phyloP scores from a whole-genome alignment of 2,797 vertebrate genomes.

The Smutsia gigantea region DNA sequence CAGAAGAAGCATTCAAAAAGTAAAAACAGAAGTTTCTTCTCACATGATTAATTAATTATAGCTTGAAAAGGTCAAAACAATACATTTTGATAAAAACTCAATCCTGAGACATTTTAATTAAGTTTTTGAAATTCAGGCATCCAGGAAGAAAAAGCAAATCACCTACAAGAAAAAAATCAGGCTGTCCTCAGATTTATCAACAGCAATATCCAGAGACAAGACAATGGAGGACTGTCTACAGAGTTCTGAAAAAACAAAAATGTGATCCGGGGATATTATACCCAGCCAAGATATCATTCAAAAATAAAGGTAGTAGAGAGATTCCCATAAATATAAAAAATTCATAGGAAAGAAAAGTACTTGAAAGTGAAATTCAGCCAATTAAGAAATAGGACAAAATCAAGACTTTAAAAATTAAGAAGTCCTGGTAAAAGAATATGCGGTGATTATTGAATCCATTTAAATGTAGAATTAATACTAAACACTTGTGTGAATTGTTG shows the following conservation, averaged over 20 bases:
- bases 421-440: not conserved
- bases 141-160: not conserved
- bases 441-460: not conserved
- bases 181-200: not conserved
- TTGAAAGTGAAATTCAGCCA: not conserved
- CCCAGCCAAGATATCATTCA: not conserved
- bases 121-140: constrained; percentile 12
- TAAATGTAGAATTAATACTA: not conserved
- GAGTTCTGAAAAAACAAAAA: not conserved
- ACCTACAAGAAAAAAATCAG: not conserved
- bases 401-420: too few relatives aligned
- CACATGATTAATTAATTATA: not conserved
- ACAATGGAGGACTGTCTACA: not conserved
- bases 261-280: not conserved
- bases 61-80: not conserved
- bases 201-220: not conserved
- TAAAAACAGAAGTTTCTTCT: not conserved
- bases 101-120: not conserved
- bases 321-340: not conserved
- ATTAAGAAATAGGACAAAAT: not conserved
- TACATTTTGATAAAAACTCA: not conserved
- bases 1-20: not conserved
- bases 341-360: not conserved
- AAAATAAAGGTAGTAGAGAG: not conserved
- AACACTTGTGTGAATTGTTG: not conserved